These are phyloP conservation scores for Norana najaformis DNA, from an alignment of 2,888 invertebrate genomes.

Conservation along the genomic window DNA sequence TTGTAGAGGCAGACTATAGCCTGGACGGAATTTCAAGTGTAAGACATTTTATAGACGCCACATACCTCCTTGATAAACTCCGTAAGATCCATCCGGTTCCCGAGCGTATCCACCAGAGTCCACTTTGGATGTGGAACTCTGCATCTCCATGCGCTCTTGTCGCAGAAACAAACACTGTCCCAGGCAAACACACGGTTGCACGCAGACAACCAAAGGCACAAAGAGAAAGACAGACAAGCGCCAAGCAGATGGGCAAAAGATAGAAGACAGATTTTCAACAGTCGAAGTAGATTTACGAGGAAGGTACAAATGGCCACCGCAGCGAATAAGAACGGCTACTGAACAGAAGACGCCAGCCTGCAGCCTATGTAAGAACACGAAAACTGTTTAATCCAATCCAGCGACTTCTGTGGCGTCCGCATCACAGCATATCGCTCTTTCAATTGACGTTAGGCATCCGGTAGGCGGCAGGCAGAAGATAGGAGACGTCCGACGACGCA, in stretches of 20 bases:
- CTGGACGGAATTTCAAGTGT: too few relatives aligned
- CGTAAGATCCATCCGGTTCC: conserved; percentile 6
- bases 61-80: background rate
- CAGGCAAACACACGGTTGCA: background rate
- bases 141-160: background rate
- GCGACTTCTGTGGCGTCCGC: conserved; percentile 2
- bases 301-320: background rate
- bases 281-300: too few relatives aligned
- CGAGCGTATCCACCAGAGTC: background rate
- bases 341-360: background rate
- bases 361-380: background rate
- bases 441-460: background rate
- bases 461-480: background rate
- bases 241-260: background rate
- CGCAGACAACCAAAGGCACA: background rate
- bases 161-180: background rate
- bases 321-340: background rate
- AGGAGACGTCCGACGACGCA: background rate
- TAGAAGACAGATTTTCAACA: too few relatives aligned
- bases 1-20: background rate
- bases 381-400: background rate
- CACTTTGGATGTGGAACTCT: background rate
- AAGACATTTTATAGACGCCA: too few relatives aligned
- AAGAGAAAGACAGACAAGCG: background rate
- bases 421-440: background rate